Evolutionary conservation across 2,797 vertebrate genomes (phyloP).

Genomic region (Varecia variegata): DNA sequence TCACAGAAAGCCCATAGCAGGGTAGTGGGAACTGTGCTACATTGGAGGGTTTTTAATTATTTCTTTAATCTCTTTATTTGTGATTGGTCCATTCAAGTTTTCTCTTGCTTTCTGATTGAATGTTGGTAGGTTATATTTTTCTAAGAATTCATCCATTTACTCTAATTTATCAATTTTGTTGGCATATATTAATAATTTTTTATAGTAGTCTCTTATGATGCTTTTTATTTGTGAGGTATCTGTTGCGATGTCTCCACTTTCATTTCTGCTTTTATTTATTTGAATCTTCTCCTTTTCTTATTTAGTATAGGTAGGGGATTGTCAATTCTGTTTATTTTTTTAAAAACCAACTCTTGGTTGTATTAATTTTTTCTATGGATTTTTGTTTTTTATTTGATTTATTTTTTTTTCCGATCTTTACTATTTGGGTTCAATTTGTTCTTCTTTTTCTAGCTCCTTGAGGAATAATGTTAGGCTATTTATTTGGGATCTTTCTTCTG

Average conservation of each 20-base stretch:
- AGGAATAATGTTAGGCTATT: neutral
- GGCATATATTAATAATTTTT: neutral
- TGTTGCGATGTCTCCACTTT: neutral
- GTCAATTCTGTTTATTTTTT: neutral
- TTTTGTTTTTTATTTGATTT: neutral
- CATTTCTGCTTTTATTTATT: neutral
- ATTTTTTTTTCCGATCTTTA: neutral
- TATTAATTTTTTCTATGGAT: neutral
- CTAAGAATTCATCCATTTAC: neutral
- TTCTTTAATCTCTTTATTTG: neutral
- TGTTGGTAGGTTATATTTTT: neutral
- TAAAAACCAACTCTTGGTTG: neutral
- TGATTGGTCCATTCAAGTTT: neutral
- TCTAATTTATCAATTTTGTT: neutral
- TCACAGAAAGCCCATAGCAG: neutral
- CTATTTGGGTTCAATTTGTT: neutral
- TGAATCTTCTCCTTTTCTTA: neutral
- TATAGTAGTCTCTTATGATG: neutral
- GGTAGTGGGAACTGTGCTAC: neutral
- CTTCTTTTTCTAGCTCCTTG: neutral
- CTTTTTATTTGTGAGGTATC: neutral
- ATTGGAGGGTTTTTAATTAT: neutral
- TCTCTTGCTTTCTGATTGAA: neutral
- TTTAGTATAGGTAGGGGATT: neutral
- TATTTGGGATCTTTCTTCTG: neutral